These are phyloP conservation scores for Catonia carolina DNA, from an alignment of 2,888 invertebrate species.

Conservation along the genomic window DNA sequence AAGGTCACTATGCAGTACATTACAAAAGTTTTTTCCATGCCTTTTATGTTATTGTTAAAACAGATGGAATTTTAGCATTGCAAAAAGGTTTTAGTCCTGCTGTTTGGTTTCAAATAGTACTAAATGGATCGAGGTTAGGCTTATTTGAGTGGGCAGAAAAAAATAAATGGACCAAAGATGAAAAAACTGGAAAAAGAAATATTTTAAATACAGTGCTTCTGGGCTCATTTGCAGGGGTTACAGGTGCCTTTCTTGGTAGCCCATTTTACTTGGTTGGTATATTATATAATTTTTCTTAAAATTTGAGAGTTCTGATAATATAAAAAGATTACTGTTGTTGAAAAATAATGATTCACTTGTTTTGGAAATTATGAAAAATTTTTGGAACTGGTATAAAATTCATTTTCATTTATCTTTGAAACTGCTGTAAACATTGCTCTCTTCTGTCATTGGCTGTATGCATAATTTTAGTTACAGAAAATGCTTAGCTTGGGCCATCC, in stretches of 20 bases:
- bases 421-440: no score
- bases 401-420: no score
- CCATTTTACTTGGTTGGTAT: slow-evolving; percentile 77
- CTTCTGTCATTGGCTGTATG: no score
- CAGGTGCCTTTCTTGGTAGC: slow-evolving; percentile 73
- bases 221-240: slow-evolving; percentile 70
- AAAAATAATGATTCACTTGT: no score
- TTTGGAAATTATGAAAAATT: no score
- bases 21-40: slow-evolving; percentile 76
- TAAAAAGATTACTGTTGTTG: no score
- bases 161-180: slow-evolving; percentile 54
- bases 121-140: slow-evolving; percentile 76
- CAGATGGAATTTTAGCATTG: slow-evolving; percentile 71
- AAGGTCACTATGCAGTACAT: slow-evolving; percentile 62
- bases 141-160: slow-evolving; percentile 65
- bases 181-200: slow-evolving; percentile 57
- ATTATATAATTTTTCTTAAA: no score
- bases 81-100: slow-evolving; percentile 73
- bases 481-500: no score
- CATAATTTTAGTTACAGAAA: no score
- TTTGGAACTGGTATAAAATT: no score
- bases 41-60: slow-evolving; percentile 65
- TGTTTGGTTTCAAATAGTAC: slow-evolving; percentile 76
- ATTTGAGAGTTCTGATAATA: no score
- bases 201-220: slow-evolving; percentile 58